Evolutionary conservation across 2,888 invertebrate genomes (phyloP).

Genomic region (Tiliacea aurago): DNA sequence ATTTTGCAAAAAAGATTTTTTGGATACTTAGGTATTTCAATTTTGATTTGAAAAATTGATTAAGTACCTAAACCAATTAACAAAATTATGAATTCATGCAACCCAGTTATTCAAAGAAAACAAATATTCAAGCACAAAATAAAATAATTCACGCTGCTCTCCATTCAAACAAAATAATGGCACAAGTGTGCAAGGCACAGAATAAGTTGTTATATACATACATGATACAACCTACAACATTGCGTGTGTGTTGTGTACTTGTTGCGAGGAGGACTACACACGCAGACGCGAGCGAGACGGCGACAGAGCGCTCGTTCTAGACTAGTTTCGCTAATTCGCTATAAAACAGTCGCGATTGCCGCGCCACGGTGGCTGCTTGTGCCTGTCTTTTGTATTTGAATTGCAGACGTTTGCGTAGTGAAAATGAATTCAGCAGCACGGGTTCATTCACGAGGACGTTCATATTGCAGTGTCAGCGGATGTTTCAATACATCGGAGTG

Average conservation of each 20-base stretch:
- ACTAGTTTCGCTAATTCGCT: conserved; percentile 30
- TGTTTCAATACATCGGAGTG: conserved; percentile 19
- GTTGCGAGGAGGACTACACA: too few relatives aligned
- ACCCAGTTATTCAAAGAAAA: neutral
- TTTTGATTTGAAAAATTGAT: neutral
- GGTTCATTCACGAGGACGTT: conserved; percentile 15
- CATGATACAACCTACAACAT: too few relatives aligned
- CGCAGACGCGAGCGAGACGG: conserved; percentile 13
- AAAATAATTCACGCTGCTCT: neutral
- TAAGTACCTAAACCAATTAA: too few relatives aligned
- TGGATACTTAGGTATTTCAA: neutral
- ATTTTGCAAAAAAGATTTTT: neutral
- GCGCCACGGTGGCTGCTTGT: conserved; percentile 8
- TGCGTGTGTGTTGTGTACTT: neutral
- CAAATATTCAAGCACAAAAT: neutral
- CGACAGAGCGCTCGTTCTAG: conserved; percentile 16
- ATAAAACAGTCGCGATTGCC: conserved; percentile 39
- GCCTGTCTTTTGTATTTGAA: neutral
- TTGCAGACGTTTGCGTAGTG: neutral
- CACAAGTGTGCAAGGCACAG: neutral
- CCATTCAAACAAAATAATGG: neutral
- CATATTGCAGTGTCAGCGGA: conserved; percentile 36
- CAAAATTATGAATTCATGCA: too few relatives aligned
- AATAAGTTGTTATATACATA: too few relatives aligned
- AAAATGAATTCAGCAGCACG: conserved; percentile 1